Evolutionary conservation across 2,888 invertebrate species (phyloP).

Genomic region (Dasysyrphus tricinctus): DNA sequence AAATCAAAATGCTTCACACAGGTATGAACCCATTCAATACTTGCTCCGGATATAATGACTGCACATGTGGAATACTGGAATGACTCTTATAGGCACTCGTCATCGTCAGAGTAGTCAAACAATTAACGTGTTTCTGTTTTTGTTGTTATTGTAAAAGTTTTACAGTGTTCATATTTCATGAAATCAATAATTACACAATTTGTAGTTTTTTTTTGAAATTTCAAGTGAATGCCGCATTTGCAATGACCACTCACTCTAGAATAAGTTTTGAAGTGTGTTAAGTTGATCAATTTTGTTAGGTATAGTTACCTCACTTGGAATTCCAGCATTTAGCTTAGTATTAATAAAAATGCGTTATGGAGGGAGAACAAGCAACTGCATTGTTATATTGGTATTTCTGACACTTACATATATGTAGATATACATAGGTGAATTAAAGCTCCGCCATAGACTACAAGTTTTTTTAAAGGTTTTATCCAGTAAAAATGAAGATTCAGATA

Average conservation of each 20-base stretch:
- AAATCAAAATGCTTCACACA: neutral
- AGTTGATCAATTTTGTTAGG: slow-evolving; percentile 4
- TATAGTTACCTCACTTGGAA: neutral
- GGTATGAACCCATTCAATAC: neutral
- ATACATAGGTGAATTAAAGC: too few relatives aligned
- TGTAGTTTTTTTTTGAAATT: slow-evolving; percentile 1
- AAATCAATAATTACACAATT: neutral
- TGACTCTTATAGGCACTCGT: slow-evolving; percentile 13
- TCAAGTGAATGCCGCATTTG: neutral
- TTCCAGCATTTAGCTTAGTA: neutral
- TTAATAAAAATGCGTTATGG: neutral
- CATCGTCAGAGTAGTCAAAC: neutral
- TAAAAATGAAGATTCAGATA: too few relatives aligned
- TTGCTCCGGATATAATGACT: slow-evolving; percentile 25
- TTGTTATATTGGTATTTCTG: slow-evolving; percentile 12
- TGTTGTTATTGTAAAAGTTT: slow-evolving; percentile 14
- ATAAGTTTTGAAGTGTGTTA: neutral
- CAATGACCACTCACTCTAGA: slow-evolving; percentile 1
- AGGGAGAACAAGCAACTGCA: slow-evolving; percentile 20
- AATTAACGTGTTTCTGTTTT: neutral
- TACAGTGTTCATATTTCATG: slow-evolving; percentile 6
- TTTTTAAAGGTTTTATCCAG: too few relatives aligned
- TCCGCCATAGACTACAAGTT: too few relatives aligned
- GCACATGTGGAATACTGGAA: slow-evolving; percentile 6
- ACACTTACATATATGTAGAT: too few relatives aligned